A percentile compares a stretch with the other conserved stretches of the same genome.
phyloP scores from a whole-genome alignment of 1,140 invertebrate species.

The Philopotamus ludificatus region DNA sequence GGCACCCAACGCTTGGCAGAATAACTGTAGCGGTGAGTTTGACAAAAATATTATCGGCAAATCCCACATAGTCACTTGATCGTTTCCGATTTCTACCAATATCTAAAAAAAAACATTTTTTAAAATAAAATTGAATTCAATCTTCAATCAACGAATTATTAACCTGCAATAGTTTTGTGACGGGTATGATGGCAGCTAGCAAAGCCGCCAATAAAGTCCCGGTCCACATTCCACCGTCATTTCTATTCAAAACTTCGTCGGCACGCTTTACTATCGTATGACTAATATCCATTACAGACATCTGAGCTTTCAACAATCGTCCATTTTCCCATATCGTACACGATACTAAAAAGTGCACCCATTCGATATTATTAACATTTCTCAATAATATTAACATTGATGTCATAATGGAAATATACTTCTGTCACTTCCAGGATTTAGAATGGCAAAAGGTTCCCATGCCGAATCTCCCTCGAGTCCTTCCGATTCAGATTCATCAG shows the following conservation, averaged over 20 bases:
- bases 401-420: slow-evolving; percentile 51
- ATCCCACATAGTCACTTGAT: slow-evolving; percentile 37
- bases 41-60: slow-evolving; percentile 44
- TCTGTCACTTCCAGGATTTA: slow-evolving; percentile 74
- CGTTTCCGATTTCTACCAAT: slow-evolving; percentile 32
- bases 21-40: slow-evolving; percentile 44
- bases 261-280: slow-evolving; percentile 88
- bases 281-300: slow-evolving; percentile 91
- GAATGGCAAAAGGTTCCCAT: slow-evolving; percentile 68
- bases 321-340: slow-evolving; percentile 91
- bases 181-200: slow-evolving; percentile 46
- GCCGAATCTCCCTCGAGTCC: slow-evolving; percentile 69
- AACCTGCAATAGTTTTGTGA: slow-evolving; percentile 48
- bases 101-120: slow-evolving; percentile 32
- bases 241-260: slow-evolving; percentile 58
- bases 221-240: slow-evolving; percentile 46
- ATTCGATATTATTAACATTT: not conserved
- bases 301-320: slow-evolving; percentile 87
- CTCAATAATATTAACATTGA: not conserved
- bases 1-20: slow-evolving; percentile 49
- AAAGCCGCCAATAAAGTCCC: slow-evolving; percentile 44
- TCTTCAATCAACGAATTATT: not conserved
- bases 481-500: slow-evolving; percentile 58
- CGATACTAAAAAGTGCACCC: slow-evolving; percentile 67
- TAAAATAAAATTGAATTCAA: slow-evolving; percentile 1